Evolutionary conservation across 2,797 vertebrate species (phyloP).

Genomic region (Cetoscarus ocellatus): DNA sequence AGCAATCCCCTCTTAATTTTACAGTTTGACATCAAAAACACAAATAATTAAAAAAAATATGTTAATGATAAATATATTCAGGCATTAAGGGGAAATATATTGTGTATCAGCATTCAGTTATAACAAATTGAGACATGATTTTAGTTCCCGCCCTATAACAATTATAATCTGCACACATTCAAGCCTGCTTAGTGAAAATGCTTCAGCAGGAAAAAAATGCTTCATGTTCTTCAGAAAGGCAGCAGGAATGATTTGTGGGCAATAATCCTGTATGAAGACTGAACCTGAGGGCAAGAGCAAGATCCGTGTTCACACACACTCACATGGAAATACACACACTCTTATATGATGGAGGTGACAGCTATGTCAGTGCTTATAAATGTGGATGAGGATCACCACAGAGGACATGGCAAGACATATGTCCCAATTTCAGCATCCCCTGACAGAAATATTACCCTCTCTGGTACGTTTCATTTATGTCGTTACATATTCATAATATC

Average conservation of each 20-base stretch:
- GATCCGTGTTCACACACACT: slow-evolving; percentile 23
- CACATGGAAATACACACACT: slow-evolving; percentile 24
- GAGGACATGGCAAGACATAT: slow-evolving; percentile 69
- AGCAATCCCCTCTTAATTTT: too few relatives aligned
- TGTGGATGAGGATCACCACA: slow-evolving; percentile 50
- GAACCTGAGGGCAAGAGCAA: slow-evolving; percentile 50
- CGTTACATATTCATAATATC: slow-evolving; percentile 25
- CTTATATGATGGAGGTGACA: slow-evolving; percentile 69
- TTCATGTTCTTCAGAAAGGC: slow-evolving; percentile 43
- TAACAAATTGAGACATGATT: too few relatives aligned
- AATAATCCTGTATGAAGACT: slow-evolving; percentile 51
- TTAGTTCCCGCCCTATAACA: too few relatives aligned
- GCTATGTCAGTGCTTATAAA: slow-evolving; percentile 75
- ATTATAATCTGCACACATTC: too few relatives aligned
- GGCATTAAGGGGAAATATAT: too few relatives aligned
- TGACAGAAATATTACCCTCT: slow-evolving; percentile 62
- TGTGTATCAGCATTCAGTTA: too few relatives aligned
- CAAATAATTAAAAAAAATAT: too few relatives aligned
- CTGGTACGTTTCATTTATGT: slow-evolving; percentile 41
- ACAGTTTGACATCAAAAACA: too few relatives aligned
- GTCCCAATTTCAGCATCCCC: slow-evolving; percentile 65
- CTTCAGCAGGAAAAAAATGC: slow-evolving; percentile 11
- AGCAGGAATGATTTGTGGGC: slow-evolving; percentile 45
- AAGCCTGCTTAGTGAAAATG: too few relatives aligned
- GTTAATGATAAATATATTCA: too few relatives aligned